Base-by-base conservation (phyloP, 2,888 invertebrate species). In the Diaperis boleti region DNA sequence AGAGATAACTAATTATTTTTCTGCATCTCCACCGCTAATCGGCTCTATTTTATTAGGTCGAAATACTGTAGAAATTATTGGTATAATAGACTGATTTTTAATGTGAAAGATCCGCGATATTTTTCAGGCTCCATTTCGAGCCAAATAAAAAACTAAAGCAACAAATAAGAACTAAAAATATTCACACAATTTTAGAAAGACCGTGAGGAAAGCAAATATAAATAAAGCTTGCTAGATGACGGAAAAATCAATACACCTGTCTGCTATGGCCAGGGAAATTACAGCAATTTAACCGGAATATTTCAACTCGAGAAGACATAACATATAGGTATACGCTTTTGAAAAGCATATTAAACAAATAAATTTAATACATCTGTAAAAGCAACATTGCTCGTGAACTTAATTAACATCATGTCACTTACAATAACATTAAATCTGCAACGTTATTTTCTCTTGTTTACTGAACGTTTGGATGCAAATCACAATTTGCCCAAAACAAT, bases 161-260 rank as follows among this genome's bases (percentile, higher is more conserved):
- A n/a, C n/a, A n/a, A n/a, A n/a, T n/a, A 26, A 26, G 6, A 26
- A 26, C 35, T 14, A 33, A 18, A 56, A 56, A 44, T 56, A 54
- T 54, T 54, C 42, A 44, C 56, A 31, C 20, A 13, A 44, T 44
- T 56, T 17, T 33, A 10, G 15, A 42, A 14, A 39, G 41, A 42
- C 17, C 39, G 31, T n/a, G 33, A 57, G 37, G 39, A 5, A 55
- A 29, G 47, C 33, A 45, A 57, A 57, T 47, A 57, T 57, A 39
- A 45, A 57, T 47, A 57, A 57, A 47, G 37, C 42, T 37, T 45
- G 47, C 37, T 37, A 57, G 47, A 47, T 57, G 47, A 47, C 57
- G 18, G 31, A 57, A 57, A 56, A 57, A 57, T 57, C 57, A 47
- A 57, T 57, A 57, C 37, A 57, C 37, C 39, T 57, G 47, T 44